phyloP scores from a whole-genome alignment of 2,797 vertebrate species.

The Cynodonichthys magdalenae region DNA sequence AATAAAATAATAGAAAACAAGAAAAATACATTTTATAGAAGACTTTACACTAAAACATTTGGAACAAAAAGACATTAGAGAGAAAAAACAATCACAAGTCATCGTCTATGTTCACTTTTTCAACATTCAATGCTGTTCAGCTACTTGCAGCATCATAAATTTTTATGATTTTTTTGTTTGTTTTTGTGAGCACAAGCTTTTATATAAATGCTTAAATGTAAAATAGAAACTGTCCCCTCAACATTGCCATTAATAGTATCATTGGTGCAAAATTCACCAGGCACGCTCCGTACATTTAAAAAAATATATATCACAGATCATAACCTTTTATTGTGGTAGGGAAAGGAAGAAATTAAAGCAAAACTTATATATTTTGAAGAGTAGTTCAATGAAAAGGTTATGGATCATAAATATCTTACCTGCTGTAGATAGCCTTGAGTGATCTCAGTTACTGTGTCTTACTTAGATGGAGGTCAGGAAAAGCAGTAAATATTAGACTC shows the following conservation, averaged over 20 bases:
- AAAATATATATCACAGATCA: conserved; percentile 36
- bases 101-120: conserved; percentile 6
- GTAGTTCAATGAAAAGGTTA: not conserved
- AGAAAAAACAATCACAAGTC: conserved; percentile 34
- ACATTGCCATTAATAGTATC: conserved; percentile 35
- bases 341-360: not conserved
- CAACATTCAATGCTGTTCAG: conserved; percentile 66
- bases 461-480: too few relatives aligned
- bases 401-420: not conserved
- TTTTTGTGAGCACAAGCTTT: conserved; percentile 19
- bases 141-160: conserved; percentile 35
- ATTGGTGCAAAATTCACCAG: conserved; percentile 6
- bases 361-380: not conserved
- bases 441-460: not conserved
- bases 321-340: conserved; percentile 2
- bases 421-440: not conserved
- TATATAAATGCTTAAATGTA: conserved; percentile 10
- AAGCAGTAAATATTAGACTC: too few relatives aligned
- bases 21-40: conserved; percentile 48
- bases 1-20: conserved; percentile 47
- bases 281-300: conserved; percentile 1
- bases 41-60: conserved; percentile 53
- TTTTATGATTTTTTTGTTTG: too few relatives aligned
- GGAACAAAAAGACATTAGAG: conserved; percentile 56
- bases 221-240: conserved; percentile 8